phyloP scores from a whole-genome alignment of 2,797 vertebrate species.

The Crypturellus tataupa region DNA sequence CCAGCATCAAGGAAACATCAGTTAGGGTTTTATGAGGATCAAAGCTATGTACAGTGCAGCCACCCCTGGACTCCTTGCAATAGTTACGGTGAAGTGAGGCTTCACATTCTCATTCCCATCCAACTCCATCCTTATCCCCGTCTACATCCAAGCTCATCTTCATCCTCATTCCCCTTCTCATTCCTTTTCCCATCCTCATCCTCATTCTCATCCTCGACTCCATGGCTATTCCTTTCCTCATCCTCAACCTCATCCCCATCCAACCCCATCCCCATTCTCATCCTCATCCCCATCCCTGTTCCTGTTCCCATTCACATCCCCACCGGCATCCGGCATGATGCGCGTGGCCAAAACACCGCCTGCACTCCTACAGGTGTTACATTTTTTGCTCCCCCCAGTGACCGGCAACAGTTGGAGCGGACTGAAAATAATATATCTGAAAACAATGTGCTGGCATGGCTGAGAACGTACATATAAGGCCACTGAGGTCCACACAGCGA shows the following conservation, averaged over 20 bases:
- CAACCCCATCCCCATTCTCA: no score
- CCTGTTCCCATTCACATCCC: neutral
- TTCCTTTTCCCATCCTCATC: no score
- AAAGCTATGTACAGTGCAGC: slow-evolving; percentile 68
- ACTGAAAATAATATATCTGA: slow-evolving; percentile 71
- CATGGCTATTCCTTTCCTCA: neutral
- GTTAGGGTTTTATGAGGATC: slow-evolving; percentile 71
- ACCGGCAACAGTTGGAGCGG: slow-evolving; percentile 72
- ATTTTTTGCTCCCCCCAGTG: slow-evolving; percentile 75
- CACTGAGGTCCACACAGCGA: slow-evolving; percentile 80
- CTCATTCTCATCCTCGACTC: neutral
- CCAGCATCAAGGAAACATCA: slow-evolving; percentile 67
- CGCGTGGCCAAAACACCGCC: slow-evolving; percentile 47
- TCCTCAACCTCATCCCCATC: neutral
- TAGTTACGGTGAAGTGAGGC: slow-evolving; percentile 44
- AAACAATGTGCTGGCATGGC: slow-evolving; percentile 81
- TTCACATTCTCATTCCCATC: no score
- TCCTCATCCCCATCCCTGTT: no score
- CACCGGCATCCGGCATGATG: neutral
- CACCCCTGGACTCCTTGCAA: slow-evolving; percentile 65
- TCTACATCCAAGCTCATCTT: neutral
- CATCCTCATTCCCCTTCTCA: no score
- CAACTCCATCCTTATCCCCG: no score
- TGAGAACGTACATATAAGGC: slow-evolving; percentile 81
- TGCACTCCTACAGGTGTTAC: slow-evolving; percentile 80